Base-by-base conservation (phyloP, 2,888 invertebrate genomes). In the Ptychoptera contaminata region DNA sequence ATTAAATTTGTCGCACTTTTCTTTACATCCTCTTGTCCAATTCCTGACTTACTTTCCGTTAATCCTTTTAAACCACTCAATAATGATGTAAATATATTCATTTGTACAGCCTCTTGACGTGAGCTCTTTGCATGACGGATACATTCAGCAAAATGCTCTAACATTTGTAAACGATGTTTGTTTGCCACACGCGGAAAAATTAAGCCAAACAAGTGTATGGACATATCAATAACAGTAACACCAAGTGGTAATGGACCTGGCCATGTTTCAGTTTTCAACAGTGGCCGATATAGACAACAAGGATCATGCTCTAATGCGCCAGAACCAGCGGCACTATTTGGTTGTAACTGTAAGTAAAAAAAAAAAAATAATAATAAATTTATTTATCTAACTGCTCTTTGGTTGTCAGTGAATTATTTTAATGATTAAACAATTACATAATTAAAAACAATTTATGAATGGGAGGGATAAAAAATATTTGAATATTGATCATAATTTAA, bases 271-370 rank as follows among this genome's bases (percentile, higher is more conserved):
- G 56, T 57, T 46, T 61, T 64, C 45, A 70, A 63, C 39, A 77
- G 63, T 42, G 78, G 76, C 40, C 83, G 76, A 68, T 90, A 96
- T 46, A 98, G 69, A 56, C 86, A 87, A 59, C 93, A 90, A 2
- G 90, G 78, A 69, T 98, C 97, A 62, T 98, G 96, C 64, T 98
- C 97, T 52, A 98, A 66, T 8, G 97, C 93, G 37, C 94, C 92
- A 2, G 94, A 93, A 4, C 94, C 94, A 43, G 91, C 86, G 7
- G 93, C 92, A 62, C 92, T 92, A 59, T 92, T 85, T 2, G 92
- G 86, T 65, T 93, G 88, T 39, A 96, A 68, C 93, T 96, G 68
- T 35, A 68, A 65, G 16, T 2, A n/a, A n/a, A 50, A 47, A 53
- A 11, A 44, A 16, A 31, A 31, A 23, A 34, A 12, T 37, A 31